Percentiles rank a stretch among this genome's conserved stretches.
Evolutionary conservation across 2,888 invertebrate genomes (phyloP).

Genomic region (Eueremaeus valkanovi): DNA sequence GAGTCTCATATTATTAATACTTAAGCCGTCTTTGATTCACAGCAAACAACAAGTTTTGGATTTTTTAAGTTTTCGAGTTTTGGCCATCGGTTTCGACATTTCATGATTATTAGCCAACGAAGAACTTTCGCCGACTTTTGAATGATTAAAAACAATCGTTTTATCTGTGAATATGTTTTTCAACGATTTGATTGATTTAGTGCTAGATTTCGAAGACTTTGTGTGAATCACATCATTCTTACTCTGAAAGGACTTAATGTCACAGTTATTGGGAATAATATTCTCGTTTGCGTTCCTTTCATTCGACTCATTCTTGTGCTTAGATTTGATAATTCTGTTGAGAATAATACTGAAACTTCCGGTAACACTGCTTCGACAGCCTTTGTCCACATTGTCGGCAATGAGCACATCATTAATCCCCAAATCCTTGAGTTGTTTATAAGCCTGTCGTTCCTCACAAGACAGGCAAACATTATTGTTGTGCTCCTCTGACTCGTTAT

Average conservation of each 20-base stretch:
- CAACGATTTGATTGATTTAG: slow-evolving; percentile 4
- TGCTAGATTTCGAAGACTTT: slow-evolving; percentile 1
- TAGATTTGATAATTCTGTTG: slow-evolving; percentile 37
- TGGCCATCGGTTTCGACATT: not conserved
- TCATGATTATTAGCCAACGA: not conserved
- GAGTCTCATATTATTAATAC: no score
- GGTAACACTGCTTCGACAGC: slow-evolving; percentile 43
- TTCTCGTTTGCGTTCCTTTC: not conserved
- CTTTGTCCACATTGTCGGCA: slow-evolving; percentile 43
- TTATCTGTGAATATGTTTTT: slow-evolving; percentile 22
- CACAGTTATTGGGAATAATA: not conserved
- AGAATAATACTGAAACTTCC: slow-evolving; percentile 46
- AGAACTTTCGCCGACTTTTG: not conserved
- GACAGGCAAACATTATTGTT: not conserved
- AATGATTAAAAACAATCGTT: not conserved
- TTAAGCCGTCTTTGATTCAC: not conserved
- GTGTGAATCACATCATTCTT: not conserved
- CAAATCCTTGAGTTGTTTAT: slow-evolving; percentile 42
- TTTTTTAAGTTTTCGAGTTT: not conserved
- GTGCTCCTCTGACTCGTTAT: not conserved
- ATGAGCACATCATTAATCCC: slow-evolving; percentile 45
- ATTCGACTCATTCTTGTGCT: not conserved
- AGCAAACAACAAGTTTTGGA: slow-evolving; percentile 19
- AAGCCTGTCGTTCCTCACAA: slow-evolving; percentile 40
- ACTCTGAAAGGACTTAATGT: not conserved